Evolutionary conservation across 2,113 vertebrate species (phyloP).

Genomic region (Perccottus glenii): DNA sequence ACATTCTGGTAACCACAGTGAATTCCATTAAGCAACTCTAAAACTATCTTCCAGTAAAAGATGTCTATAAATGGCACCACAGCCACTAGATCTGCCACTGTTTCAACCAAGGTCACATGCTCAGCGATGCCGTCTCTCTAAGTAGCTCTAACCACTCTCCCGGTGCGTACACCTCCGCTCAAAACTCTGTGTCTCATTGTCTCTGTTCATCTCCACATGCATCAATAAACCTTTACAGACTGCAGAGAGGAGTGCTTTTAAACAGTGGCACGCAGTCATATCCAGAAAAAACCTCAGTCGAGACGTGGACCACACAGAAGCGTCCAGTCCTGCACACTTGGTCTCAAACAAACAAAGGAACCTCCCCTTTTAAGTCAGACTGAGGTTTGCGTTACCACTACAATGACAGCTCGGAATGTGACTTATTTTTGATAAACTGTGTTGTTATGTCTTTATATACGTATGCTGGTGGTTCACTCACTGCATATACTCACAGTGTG

Average conservation of each 20-base stretch:
- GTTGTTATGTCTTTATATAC: background rate
- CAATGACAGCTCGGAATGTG: too few relatives aligned
- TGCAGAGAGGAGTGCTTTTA: constrained; percentile 34
- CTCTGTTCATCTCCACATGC: constrained; percentile 51
- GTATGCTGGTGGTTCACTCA: background rate
- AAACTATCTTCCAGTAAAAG: background rate
- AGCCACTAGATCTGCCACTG: background rate
- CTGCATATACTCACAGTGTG: background rate
- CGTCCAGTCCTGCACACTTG: constrained; percentile 18
- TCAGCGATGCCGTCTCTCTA: constrained; percentile 13
- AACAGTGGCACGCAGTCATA: constrained; percentile 31
- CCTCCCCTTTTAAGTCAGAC: too few relatives aligned
- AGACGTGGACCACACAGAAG: constrained; percentile 15
- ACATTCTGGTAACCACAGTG: background rate
- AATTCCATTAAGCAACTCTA: background rate
- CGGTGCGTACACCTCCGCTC: constrained; percentile 18
- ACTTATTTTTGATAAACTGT: too few relatives aligned
- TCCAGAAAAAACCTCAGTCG: constrained; percentile 31
- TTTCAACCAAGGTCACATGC: constrained; percentile 36
- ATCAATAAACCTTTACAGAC: constrained; percentile 48
- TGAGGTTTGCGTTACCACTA: too few relatives aligned
- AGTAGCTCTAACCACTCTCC: constrained; percentile 12
- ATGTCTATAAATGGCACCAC: constrained; percentile 31
- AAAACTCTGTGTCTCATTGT: constrained; percentile 22
- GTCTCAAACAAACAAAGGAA: constrained; percentile 1